A percentile compares a stretch with the other conserved stretches of the same genome.
Conservation (phyloP, 2,888 invertebrate genomes). For the Melipona bicolor region DNA sequence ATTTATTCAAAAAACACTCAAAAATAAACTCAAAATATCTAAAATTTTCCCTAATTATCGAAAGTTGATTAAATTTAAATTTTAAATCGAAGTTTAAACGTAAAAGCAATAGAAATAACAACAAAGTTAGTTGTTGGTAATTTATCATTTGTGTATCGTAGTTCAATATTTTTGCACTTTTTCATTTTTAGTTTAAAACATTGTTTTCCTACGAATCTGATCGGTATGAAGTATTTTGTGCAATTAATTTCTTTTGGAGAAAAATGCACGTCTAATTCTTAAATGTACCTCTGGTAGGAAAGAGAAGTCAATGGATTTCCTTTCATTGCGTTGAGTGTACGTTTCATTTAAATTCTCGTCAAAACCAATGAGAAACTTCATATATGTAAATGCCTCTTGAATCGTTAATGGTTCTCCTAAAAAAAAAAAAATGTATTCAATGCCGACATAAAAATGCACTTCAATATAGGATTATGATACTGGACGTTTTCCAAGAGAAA, state of each 20-base stretch:
- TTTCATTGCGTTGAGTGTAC: neutral
- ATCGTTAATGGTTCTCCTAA: slow-evolving; percentile 71
- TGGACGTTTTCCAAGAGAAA: neutral
- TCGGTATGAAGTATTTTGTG: neutral
- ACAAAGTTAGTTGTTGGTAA: neutral
- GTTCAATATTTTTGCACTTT: neutral
- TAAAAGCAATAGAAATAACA: neutral
- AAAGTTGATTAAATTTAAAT: neutral
- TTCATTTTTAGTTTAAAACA: neutral
- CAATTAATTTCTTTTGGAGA: neutral
- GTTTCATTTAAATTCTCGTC: slow-evolving; percentile 39
- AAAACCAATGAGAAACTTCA: slow-evolving; percentile 65
- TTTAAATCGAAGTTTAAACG: neutral
- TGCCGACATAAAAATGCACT: neutral
- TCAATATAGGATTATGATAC: neutral
- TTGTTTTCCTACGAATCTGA: neutral
- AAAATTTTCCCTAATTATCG: neutral
- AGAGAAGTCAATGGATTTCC: slow-evolving; percentile 51
- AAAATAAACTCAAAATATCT: neutral
- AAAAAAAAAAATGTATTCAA: neutral
- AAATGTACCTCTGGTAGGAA: slow-evolving; percentile 71
- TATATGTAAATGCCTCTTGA: slow-evolving; percentile 70
- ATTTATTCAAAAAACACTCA: neutral
- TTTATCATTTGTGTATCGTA: neutral
- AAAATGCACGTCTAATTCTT: neutral